phyloP scores from a whole-genome alignment of 2,797 vertebrate species.

The Simalia tracyae region DNA sequence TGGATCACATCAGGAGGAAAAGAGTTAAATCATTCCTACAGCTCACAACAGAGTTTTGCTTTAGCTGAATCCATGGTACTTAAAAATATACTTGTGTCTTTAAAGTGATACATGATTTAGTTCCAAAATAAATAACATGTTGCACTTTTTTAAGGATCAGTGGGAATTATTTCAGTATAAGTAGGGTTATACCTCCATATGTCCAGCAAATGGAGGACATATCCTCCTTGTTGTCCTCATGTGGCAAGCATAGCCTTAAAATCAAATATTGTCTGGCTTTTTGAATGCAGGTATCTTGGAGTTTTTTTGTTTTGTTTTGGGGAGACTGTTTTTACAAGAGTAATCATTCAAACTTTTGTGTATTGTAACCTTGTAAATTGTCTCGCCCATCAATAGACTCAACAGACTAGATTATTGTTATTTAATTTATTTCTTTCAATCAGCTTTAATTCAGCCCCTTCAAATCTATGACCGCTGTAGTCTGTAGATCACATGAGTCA shows the following conservation, averaged over 20 bases:
- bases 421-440: not conserved
- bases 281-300: not conserved
- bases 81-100: not conserved
- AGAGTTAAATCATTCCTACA: not conserved
- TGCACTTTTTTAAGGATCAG: not conserved
- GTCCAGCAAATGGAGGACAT: not conserved
- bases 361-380: not conserved
- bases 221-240: not conserved
- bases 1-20: not conserved
- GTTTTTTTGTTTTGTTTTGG: not conserved
- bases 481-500: not conserved
- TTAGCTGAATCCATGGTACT: not conserved
- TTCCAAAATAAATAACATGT: not conserved
- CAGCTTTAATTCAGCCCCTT: not conserved
- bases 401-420: not conserved
- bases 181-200: not conserved
- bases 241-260: not conserved
- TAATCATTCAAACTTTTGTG: not conserved
- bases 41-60: not conserved
- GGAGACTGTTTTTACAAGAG: not conserved
- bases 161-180: not conserved
- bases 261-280: not conserved
- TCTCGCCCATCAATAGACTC: not conserved
- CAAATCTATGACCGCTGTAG: not conserved
- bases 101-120: not conserved